Percentiles rank a stretch among this genome's conserved stretches.
These are phyloP conservation scores for Channa argus DNA, from an alignment of 2,113 vertebrate genomes.

Conservation along the genomic window DNA sequence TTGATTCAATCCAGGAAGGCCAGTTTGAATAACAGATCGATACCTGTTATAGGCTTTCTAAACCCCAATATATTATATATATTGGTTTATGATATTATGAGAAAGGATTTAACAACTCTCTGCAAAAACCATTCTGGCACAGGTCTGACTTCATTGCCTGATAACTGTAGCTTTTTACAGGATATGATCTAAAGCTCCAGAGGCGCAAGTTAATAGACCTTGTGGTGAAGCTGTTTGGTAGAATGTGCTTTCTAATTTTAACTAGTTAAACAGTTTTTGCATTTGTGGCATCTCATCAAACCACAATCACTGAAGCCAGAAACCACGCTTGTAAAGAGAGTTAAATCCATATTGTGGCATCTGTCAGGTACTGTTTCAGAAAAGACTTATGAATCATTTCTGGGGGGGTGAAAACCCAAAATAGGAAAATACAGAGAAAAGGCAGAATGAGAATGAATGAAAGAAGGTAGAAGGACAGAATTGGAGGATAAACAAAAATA, in stretches of 20 bases:
- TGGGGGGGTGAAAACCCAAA: neutral
- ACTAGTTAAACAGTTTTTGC: neutral
- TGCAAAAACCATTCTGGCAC: no score
- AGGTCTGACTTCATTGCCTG: no score
- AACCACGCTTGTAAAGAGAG: neutral
- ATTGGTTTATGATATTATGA: no score
- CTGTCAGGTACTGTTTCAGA: neutral
- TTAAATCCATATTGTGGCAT: no score
- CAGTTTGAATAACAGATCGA: no score
- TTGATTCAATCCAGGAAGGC: no score
- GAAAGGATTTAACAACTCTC: no score
- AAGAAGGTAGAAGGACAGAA: slow-evolving; percentile 8
- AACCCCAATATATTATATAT: no score
- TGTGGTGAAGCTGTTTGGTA: neutral
- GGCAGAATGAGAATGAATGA: neutral
- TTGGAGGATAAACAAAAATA: slow-evolving; percentile 40
- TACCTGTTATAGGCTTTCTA: no score
- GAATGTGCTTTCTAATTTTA: neutral
- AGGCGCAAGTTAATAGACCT: neutral
- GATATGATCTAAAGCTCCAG: neutral
- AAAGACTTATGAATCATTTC: neutral
- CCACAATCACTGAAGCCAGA: slow-evolving; percentile 3
- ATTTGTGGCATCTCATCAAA: slow-evolving; percentile 4
- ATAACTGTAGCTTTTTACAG: no score
- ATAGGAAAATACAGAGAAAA: neutral